These are phyloP conservation scores for Coccyzus lansbergi DNA, from an alignment of 2,797 vertebrate genomes.

Conservation along the genomic window DNA sequence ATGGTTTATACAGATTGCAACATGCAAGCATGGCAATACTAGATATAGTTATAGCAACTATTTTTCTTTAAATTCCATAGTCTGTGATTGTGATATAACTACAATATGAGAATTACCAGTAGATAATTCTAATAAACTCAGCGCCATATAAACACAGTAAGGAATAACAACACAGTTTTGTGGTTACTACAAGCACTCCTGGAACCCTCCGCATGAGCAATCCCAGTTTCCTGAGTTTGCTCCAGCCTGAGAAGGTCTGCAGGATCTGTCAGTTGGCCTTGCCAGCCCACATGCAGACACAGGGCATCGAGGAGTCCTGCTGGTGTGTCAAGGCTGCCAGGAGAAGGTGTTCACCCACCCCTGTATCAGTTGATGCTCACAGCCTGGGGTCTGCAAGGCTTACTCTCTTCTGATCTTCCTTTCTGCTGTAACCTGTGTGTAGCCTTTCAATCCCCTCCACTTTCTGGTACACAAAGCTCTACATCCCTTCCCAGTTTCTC, in stretches of 20 bases:
- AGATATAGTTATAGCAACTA: background rate
- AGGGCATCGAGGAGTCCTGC: background rate
- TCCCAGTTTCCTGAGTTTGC: background rate
- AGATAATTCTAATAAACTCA: background rate
- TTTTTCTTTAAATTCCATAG: background rate
- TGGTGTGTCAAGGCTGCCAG: background rate
- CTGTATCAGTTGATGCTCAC: background rate
- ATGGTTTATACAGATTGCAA: background rate
- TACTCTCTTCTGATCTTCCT: background rate
- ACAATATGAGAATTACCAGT: background rate
- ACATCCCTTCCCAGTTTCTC: background rate
- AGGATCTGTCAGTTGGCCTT: background rate
- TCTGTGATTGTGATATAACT: background rate
- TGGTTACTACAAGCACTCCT: background rate
- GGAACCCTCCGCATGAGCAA: background rate
- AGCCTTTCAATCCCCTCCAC: too few species aligned
- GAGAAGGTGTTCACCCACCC: background rate
- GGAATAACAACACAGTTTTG: background rate
- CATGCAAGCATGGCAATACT: background rate
- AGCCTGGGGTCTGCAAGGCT: background rate
- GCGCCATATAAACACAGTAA: accelerated
- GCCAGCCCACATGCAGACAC: background rate
- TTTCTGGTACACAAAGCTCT: background rate
- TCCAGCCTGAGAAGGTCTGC: background rate
- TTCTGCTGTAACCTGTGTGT: accelerated